Base-by-base conservation (phyloP, 2,888 invertebrate species). In the Drosophila helvetica region DNA sequence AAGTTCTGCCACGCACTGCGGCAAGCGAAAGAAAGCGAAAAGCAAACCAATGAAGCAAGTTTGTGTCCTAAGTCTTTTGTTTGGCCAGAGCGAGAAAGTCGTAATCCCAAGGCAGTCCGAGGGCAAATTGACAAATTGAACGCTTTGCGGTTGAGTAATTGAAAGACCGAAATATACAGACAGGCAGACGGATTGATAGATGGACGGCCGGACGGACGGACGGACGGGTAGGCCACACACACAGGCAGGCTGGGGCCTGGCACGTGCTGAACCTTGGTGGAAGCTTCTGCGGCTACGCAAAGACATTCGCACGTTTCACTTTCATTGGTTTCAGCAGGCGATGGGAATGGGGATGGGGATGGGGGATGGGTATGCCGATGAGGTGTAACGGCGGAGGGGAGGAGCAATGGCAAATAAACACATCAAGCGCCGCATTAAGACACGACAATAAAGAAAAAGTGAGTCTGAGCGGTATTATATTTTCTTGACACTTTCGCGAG, bases 371-470 rank as follows among this genome's bases (percentile, higher is more conserved):
- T 18, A 58, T 46, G 59, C 54, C 56, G 45, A 66, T 52, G 66
- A 48, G 56, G 48, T 5, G 42, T n/a, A 33, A 33, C 8, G 10
- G 54, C 17, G 54, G 38, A 33, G 61, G 33, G n/a, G 54, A 46
- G 56, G 46, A 30, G 30, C 30, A 56, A 56, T 64, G 65, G 65
- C 65, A 77, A 79, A 78, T 76, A 79, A 82, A 79, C 73, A 70
- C 73, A 77, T 67, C 68, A 75, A 72, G 85, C 74, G 74, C 74
- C 71, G 65, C 66, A 71, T 63, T 67, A 77, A 80, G 53, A 53
- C 74, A 79, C 70, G 69, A 85, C 82, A 87, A 87, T 86, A 78
- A 86, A 84, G 88, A 84, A 84, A 84, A 84, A 88, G 83, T 82
- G 72, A 83, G 63, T 82, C 75, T 74, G 62, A 72, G 53, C 30